phyloP scores from a whole-genome alignment of 1,140 invertebrate species.

The Cylas formicarius region DNA sequence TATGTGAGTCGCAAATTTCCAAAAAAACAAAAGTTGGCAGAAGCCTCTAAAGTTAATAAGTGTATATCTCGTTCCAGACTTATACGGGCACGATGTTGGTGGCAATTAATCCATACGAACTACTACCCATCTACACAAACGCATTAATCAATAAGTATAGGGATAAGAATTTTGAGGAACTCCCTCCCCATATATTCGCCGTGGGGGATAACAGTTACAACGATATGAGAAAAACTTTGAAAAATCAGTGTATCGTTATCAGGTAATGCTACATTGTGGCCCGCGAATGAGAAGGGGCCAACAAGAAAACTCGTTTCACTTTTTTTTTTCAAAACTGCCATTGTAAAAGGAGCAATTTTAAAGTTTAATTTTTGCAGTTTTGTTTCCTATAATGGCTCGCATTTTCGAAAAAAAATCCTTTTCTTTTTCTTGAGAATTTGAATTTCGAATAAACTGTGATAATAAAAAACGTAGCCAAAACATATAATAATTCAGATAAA shows the following conservation, averaged over 20 bases:
- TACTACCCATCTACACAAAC: conserved; percentile 83
- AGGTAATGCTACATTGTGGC: conserved; percentile 48
- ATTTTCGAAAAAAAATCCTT: too few relatives aligned
- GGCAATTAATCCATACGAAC: conserved; percentile 90
- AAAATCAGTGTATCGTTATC: conserved; percentile 88
- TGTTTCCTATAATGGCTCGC: too few relatives aligned
- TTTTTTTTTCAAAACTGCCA: too few relatives aligned
- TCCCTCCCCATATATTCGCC: conserved; percentile 90
- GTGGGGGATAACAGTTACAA: conserved; percentile 84
- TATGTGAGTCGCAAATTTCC: conserved; percentile 63
- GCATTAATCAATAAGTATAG: conserved; percentile 78
- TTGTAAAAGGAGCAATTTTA: too few relatives aligned
- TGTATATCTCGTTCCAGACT: conserved; percentile 58
- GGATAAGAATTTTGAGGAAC: conserved; percentile 72
- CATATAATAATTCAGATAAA: too few relatives aligned
- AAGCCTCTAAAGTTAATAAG: neutral
- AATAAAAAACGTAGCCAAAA: too few relatives aligned
- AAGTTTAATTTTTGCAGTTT: too few relatives aligned
- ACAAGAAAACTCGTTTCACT: too few relatives aligned
- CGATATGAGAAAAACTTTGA: conserved; percentile 65
- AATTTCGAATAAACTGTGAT: too few relatives aligned
- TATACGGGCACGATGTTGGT: conserved; percentile 90
- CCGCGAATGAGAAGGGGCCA: neutral
- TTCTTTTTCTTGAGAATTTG: too few relatives aligned
- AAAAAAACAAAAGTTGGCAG: too few relatives aligned